Conservation (phyloP, 2,888 invertebrate species). For the Microplitis deprimator region DNA sequence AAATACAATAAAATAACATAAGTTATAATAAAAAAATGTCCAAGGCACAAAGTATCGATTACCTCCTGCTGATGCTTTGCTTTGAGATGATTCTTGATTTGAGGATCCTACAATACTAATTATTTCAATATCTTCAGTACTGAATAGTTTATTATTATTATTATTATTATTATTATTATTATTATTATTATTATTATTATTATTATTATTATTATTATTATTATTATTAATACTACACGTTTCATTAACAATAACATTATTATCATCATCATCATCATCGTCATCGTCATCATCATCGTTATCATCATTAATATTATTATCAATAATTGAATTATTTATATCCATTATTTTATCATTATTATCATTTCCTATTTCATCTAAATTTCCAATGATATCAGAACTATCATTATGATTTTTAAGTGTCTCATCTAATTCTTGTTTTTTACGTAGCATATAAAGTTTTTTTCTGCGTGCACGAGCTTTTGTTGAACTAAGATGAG, state of each 20-base stretch:
- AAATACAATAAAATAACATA: not conserved
- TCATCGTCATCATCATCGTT: not conserved
- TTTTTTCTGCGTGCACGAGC: not conserved
- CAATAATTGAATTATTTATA: not conserved
- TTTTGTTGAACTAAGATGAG: not conserved
- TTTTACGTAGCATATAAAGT: not conserved
- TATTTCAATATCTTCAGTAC: not conserved
- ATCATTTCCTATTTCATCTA: not conserved
- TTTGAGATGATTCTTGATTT: constrained; percentile 11
- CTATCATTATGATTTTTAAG: not conserved
- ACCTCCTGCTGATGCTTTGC: not conserved
- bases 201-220: not conserved
- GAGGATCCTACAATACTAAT: not conserved
- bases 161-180: not conserved
- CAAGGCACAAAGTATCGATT: constrained; percentile 11
- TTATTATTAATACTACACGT: not conserved
- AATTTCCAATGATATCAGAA: not conserved
- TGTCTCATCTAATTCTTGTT: not conserved
- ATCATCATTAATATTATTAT: not conserved
- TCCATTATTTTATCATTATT: not conserved
- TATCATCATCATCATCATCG: not conserved
- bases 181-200: not conserved
- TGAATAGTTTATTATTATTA: not conserved
- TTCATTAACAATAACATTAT: not conserved
- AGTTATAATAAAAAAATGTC: too few species aligned